Evolutionary conservation across 1,140 invertebrate genomes (phyloP), one percentile per base, ranked within the genome.

Genomic region (Formica exsecta): DNA sequence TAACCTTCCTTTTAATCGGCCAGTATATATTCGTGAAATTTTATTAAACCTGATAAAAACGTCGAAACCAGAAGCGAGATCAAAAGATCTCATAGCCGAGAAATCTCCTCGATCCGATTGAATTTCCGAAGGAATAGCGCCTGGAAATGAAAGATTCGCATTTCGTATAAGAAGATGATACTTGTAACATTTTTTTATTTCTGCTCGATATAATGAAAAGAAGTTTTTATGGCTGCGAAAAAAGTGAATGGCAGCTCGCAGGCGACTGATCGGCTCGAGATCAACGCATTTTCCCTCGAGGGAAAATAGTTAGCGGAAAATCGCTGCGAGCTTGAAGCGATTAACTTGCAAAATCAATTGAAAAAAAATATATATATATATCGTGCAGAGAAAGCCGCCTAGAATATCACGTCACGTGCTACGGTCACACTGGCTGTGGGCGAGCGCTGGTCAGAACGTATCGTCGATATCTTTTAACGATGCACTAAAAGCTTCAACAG

Each of bases 401-500:
- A 11, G n/a, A 9, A n/a, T 29, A 66, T 48, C 44, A 32, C 32
- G 22, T 36, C 29, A 11, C 11, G 41, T 9, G 64, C 32, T 65
- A 68, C 16, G 0, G 2, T 19, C 2, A 3, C 19, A 7, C 32
- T 25, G 16, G 6, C 19, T n/a, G 32, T 32, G 32, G n/a, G 0
- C 32, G 32, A n/a, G 7, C 38, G 41, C 44, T 16, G 19, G 16
- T 22, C 48, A 19, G 16, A 41, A 32, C 13, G 76, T 36, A 32
- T 54, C 48, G 66, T 71, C 51, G 65, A n/a, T 81, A 71, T 81
- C 51, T 61, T 81, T 81, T 81, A 81, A 81, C 66, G 66, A 73
- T 81, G 66, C 51, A 81, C 65, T 81, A 81, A 81, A 81, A 71
- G 65, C 77, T 73, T 38, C 38, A 44, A 73, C 68, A 83, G 68